A percentile compares a stretch with the other conserved stretches of the same genome.
Conservation (phyloP, 2,797 vertebrate genomes). For the Carcharodon carcharias region DNA sequence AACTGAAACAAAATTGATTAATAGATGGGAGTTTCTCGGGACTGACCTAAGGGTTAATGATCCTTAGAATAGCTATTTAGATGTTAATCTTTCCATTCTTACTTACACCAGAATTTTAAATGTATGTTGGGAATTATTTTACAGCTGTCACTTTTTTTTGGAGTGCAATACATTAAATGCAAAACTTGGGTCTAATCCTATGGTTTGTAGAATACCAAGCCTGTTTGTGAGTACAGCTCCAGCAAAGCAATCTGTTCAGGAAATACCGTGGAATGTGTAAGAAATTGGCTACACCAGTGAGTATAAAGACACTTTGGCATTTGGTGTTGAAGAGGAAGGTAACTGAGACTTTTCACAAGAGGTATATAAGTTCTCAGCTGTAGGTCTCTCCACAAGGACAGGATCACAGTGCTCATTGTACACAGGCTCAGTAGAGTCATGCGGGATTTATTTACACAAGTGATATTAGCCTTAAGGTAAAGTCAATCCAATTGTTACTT, state of each 20-base stretch:
- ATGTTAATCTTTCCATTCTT: background rate
- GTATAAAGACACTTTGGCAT: slow-evolving; percentile 36
- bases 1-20: background rate
- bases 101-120: background rate
- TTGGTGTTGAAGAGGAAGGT: slow-evolving; percentile 35
- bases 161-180: background rate
- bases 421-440: slow-evolving; percentile 33
- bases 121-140: background rate
- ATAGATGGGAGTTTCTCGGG: background rate
- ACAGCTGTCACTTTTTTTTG: background rate
- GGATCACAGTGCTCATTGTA: slow-evolving; percentile 37
- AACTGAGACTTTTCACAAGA: slow-evolving; percentile 34
- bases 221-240: slow-evolving; percentile 29
- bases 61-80: background rate
- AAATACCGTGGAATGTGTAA: slow-evolving; percentile 29
- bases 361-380: slow-evolving; percentile 37
- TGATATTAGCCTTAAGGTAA: slow-evolving; percentile 6
- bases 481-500: slow-evolving; percentile 16
- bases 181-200: slow-evolving; percentile 28
- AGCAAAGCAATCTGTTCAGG: slow-evolving; percentile 4
- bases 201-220: slow-evolving; percentile 16
- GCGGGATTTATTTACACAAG: slow-evolving; percentile 28
- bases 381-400: slow-evolving; percentile 32
- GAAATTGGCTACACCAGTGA: slow-evolving; percentile 29
- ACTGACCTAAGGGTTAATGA: too few species aligned